Evolutionary conservation across 2,888 invertebrate genomes (phyloP).

Genomic region (Drosophila sordidapex): DNA sequence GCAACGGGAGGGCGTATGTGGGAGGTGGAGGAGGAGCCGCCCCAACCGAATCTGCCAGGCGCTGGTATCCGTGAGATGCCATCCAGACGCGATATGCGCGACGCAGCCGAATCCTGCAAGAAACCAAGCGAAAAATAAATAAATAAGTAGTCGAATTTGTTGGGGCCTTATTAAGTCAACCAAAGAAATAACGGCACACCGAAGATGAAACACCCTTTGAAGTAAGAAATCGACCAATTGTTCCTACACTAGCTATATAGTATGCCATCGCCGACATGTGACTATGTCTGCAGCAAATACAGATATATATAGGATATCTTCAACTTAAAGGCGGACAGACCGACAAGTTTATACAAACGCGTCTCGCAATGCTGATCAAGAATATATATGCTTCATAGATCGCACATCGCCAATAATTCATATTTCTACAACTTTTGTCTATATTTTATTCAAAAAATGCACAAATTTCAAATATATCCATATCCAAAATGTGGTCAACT

Average conservation of each 20-base stretch:
- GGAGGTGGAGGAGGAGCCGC: conserved; percentile 19
- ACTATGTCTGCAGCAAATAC: not conserved
- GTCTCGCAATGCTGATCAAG: not conserved
- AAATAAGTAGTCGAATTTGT: not conserved
- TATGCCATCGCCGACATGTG: not conserved
- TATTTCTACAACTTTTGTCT: too few relatives aligned
- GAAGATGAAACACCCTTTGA: not conserved
- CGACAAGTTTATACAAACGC: not conserved
- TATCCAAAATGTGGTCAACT: not conserved
- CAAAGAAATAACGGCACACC: not conserved
- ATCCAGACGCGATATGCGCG: conserved; percentile 83
- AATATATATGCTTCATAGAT: not conserved
- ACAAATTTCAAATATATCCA: too few relatives aligned
- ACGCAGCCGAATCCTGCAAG: conserved; percentile 81
- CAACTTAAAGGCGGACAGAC: not conserved
- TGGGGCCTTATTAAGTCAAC: conserved; percentile 10
- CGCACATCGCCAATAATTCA: too few relatives aligned
- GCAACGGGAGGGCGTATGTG: conserved; percentile 68
- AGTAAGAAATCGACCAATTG: not conserved
- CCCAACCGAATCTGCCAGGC: conserved; percentile 74
- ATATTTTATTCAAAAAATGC: too few relatives aligned
- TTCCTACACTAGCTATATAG: not conserved
- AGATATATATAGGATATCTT: not conserved
- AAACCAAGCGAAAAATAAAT: not conserved
- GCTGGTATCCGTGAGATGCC: conserved; percentile 82